Evolutionary conservation across 2,888 invertebrate genomes (phyloP).

Genomic region (Scaptomyza flava): DNA sequence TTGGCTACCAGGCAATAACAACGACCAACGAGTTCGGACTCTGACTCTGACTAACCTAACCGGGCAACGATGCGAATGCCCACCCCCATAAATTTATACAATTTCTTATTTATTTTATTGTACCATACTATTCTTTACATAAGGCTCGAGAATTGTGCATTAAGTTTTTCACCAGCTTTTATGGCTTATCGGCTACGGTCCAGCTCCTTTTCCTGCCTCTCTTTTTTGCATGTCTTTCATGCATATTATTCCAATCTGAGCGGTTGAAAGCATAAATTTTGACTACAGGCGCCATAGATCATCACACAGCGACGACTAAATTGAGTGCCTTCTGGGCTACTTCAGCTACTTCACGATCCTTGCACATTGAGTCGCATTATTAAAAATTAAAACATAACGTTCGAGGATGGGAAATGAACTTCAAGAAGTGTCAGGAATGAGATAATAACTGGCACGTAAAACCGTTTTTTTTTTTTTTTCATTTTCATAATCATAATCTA

Average conservation of each 20-base stretch:
- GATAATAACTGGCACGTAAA: neutral
- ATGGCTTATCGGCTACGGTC: constrained; percentile 62
- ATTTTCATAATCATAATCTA: no score
- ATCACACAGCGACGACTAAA: constrained; percentile 67
- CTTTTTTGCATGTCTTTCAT: constrained; percentile 8
- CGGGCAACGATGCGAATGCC: constrained; percentile 38
- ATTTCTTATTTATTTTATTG: constrained; percentile 76
- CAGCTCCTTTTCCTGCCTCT: neutral
- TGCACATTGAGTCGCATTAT: constrained; percentile 67
- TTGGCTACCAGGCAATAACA: constrained; percentile 27
- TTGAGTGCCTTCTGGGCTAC: constrained; percentile 37
- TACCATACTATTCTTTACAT: constrained; percentile 63
- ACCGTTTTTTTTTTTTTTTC: no score
- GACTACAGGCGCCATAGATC: constrained; percentile 76
- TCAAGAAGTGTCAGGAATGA: neutral
- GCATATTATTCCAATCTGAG: constrained; percentile 73
- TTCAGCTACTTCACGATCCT: constrained; percentile 14
- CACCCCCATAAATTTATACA: constrained; percentile 74
- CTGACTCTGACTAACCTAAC: constrained; percentile 4
- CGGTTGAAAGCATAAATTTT: constrained; percentile 70
- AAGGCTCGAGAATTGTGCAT: constrained; percentile 66
- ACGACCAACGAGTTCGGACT: neutral
- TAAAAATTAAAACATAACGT: constrained; percentile 67
- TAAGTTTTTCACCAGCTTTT: constrained; percentile 62
- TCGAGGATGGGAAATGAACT: neutral